Percentiles rank a stretch among this genome's conserved stretches.
Evolutionary conservation across 23 tunicate genomes (phyloP).

Genomic region (Halocynthia roretzi): DNA sequence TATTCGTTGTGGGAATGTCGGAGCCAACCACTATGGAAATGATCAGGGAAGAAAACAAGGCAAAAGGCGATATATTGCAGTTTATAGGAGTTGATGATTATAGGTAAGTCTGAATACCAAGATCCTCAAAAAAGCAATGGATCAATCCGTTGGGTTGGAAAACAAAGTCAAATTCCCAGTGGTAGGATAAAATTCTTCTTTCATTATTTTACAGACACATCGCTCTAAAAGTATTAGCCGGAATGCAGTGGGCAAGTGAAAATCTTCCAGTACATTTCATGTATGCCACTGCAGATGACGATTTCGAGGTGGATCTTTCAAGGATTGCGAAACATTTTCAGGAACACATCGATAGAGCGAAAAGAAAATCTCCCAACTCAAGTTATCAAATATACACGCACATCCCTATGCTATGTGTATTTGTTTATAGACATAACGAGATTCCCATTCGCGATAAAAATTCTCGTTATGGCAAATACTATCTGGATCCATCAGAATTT

Average conservation of each 20-base stretch:
- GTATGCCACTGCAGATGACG: constrained; percentile 17
- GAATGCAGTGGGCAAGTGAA: constrained; percentile 21
- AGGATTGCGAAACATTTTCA: constrained; percentile 4
- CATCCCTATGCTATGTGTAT: constrained; percentile 13
- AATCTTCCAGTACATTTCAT: constrained; percentile 9
- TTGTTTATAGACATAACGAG: neutral
- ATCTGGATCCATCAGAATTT: constrained; percentile 10
- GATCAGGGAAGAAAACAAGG: neutral
- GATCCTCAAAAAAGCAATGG: too few species aligned
- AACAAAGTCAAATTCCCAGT: too few species aligned
- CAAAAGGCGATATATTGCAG: constrained; percentile 11
- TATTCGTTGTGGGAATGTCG: constrained; percentile 11
- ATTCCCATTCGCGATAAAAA: neutral
- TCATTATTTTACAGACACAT: neutral
- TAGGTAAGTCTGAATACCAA: constrained; percentile 5
- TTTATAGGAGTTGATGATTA: constrained; percentile 20
- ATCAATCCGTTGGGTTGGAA: too few species aligned
- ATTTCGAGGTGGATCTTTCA: neutral
- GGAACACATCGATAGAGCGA: neutral
- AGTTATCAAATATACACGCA: neutral
- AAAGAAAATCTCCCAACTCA: neutral
- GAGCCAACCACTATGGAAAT: neutral
- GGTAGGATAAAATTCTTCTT: neutral
- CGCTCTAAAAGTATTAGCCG: constrained; percentile 16
- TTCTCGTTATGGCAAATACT: neutral